These are phyloP conservation scores for Myiagra hebetior DNA, from an alignment of 2,113 vertebrate genomes.

Conservation along the genomic window DNA sequence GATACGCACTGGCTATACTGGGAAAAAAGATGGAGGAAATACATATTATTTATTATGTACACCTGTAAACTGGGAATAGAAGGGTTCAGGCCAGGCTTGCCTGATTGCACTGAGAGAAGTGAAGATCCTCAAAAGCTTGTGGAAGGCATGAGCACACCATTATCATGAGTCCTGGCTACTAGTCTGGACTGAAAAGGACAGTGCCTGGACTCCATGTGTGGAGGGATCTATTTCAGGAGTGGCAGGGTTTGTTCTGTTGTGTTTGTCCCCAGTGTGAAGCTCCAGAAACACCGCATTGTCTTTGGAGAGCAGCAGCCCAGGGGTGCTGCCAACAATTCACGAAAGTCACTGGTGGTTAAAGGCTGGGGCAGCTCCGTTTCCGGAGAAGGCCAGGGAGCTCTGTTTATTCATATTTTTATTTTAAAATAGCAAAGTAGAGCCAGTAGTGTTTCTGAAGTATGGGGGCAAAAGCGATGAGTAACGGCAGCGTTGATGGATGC, in stretches of 20 bases:
- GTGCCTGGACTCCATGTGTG: rapidly evolving
- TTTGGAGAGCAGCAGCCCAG: not conserved
- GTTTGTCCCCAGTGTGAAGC: not conserved
- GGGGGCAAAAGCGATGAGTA: not conserved
- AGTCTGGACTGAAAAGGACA: not conserved
- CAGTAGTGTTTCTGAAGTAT: not conserved
- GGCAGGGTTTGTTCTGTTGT: not conserved
- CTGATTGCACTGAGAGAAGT: not conserved
- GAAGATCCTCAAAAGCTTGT: not conserved
- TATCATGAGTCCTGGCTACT: not conserved
- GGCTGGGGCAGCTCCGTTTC: not conserved
- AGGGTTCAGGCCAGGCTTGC: not conserved
- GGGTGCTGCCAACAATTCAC: not conserved
- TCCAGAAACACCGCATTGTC: not conserved
- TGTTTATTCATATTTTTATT: not conserved
- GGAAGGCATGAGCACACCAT: not conserved
- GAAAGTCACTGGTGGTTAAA: not conserved
- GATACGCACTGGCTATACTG: not conserved
- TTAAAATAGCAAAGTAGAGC: not conserved
- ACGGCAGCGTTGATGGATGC: not conserved
- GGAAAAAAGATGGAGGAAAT: not conserved
- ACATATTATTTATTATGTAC: not conserved
- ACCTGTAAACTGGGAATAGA: not conserved
- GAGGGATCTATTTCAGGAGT: not conserved
- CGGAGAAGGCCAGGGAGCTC: not conserved